Percentiles rank a stretch among this genome's conserved stretches.
These are phyloP conservation scores for Lepidothrix coronata DNA, from an alignment of 2,113 vertebrate species.

Conservation along the genomic window DNA sequence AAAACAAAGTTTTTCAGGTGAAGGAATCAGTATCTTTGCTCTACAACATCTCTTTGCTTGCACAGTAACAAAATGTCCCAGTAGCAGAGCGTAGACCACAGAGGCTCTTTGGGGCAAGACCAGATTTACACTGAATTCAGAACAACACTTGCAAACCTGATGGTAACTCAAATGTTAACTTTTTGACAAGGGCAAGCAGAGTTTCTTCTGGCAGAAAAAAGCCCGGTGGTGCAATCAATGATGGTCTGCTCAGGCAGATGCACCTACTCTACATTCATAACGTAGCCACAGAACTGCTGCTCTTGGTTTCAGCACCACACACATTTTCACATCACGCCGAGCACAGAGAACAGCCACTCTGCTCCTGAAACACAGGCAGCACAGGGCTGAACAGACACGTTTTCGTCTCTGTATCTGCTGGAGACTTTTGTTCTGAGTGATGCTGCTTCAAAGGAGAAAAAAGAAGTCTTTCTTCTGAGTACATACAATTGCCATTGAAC, in stretches of 20 bases:
- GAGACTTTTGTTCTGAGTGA: background rate
- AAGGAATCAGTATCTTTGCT: background rate
- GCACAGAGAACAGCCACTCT: background rate
- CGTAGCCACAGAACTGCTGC: fast-evolving
- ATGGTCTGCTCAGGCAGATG: background rate
- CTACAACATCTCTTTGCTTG: background rate
- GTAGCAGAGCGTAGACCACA: fast-evolving
- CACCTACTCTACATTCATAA: background rate
- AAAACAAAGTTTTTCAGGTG: background rate
- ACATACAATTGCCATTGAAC: fast-evolving
- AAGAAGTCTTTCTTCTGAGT: background rate
- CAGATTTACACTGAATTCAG: background rate
- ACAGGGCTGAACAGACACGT: background rate
- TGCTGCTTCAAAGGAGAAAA: background rate
- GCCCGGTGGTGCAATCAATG: background rate
- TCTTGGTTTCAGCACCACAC: background rate
- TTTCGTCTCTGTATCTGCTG: background rate
- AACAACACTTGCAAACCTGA: background rate
- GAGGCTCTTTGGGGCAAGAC: background rate
- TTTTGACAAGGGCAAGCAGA: background rate
- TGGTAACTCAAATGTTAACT: fast-evolving
- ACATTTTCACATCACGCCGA: background rate
- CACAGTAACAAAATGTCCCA: background rate
- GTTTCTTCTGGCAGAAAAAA: background rate
- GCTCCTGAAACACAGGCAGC: background rate